Base-by-base conservation (phyloP, 1,140 invertebrate genomes). In the Teleopsis dalmanni region DNA sequence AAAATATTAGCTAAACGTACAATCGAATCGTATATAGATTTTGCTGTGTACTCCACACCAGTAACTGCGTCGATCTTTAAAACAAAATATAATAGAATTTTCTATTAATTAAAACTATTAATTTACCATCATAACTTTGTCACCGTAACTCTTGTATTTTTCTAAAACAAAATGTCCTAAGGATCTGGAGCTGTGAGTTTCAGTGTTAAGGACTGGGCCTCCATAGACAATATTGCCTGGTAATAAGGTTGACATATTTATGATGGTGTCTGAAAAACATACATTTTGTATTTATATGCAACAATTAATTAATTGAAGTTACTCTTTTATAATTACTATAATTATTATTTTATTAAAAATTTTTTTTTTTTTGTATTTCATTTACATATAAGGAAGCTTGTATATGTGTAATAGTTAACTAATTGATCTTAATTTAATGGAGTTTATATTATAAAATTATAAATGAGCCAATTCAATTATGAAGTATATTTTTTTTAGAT, bases 61-160 rank as follows among this genome's bases (percentile, higher is more conserved):
- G 65, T 74, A 38, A 67, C 50, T 3, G 68, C 71, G 57, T 80
- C 75, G 36, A 78, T 60, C 76, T 77, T 43, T 35, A 43, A 2
- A 9, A n/a, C n/a, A n/a, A n/a, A n/a, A n/a, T n/a, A n/a, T 31
- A 31, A 31, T 9, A 31, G n/a, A n/a, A 9, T 9, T 9, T 31
- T 31, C n/a, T n/a, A n/a, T 18, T 14, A 7, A 22, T 8, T 19
- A 19, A 47, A 13, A 27, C 26, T 6, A 31, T 11, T 16, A n/a
- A 29, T 33, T 44, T 41, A 55, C 50, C 46, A 55, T 45, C 3
- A 37, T 23, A 7, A 35, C 36, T 14, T 47, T 3, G 34, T 52
- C 25, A 19, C 42, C 53, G 26, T 38, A 40, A 11, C 36, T 27
- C 18, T 49, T 52, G 29, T 41, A 42, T 22, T 50, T 35, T 23